Evolutionary conservation across 2,797 vertebrate genomes (phyloP), one percentile per base, ranked within the genome.

Genomic region (Clarias platycephalus): DNA sequence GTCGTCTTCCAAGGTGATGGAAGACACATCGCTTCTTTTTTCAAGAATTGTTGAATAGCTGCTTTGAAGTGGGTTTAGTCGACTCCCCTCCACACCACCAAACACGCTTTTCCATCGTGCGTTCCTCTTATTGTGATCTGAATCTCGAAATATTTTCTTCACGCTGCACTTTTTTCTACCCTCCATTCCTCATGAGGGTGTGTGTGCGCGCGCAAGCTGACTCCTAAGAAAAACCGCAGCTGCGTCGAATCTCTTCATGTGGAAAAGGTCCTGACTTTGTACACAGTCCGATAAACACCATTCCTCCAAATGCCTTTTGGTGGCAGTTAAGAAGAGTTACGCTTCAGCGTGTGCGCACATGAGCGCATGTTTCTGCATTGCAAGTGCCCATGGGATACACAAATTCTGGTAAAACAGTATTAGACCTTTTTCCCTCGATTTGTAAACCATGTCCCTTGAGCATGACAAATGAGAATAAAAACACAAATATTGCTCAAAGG

Each of bases 101-200:
- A 15, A 18, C 26, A 28, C 5, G 4, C 16, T 34, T 70, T 70
- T 40, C 26, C 67, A 28, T 5, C 76, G 86, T 84, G 86, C 63
- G 83, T 88, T 55, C 63, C 82, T 89, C 88, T 88, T 85, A 88
- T 89, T 89, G 87, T 83, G 88, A 90, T 90, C 86, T 86, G 81
- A 90, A 90, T 89, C 79, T 86, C 86, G 28, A 18, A 34, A 80
- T 49, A 63, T 80, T 20, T 85, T 68, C 72, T 63, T 78, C 0
- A 31, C 72, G 76, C 86, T 80, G 76, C 85, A 87, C 49, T 89
- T 88, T 89, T 64, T 81, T 68, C 40, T 71, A 64, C 31, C 75
- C 85, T 89, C 90, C 81, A 88, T 79, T 79, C 57, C 68, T 82
- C 49, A 60, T 82, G 85, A 75, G 26, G 83, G 34, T 81, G 64